A percentile compares a stretch with the other conserved stretches of the same genome.
Conservation (phyloP, 2,113 vertebrate genomes). For the Turdus rufiventris region DNA sequence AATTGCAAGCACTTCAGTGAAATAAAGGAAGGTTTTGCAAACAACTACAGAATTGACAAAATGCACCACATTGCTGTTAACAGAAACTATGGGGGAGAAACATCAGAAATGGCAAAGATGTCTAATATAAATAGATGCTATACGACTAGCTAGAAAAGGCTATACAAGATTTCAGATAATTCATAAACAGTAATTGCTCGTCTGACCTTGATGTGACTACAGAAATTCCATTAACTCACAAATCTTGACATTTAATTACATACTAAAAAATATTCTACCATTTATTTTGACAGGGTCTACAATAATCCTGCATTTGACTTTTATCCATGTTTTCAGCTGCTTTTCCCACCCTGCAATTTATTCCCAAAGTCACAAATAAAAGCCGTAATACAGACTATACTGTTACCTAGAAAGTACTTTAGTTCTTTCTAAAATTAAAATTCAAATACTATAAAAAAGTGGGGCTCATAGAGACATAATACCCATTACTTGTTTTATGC, state of each 20-base stretch:
- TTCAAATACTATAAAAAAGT: background rate
- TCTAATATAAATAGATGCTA: constrained; percentile 67
- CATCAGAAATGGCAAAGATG: constrained; percentile 70
- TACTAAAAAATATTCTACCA: constrained; percentile 68
- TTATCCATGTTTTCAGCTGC: constrained; percentile 55
- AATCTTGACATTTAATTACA: constrained; percentile 77
- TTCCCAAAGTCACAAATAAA: constrained; percentile 51
- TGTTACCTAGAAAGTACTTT: background rate
- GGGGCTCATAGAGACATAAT: background rate
- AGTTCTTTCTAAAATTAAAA: constrained; percentile 8
- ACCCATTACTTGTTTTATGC: background rate
- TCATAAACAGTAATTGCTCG: constrained; percentile 71
- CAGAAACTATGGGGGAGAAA: constrained; percentile 54
- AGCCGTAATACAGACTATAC: background rate
- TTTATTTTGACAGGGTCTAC: constrained; percentile 68
- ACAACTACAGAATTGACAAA: constrained; percentile 73
- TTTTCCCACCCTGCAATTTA: constrained; percentile 37
- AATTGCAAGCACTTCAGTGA: constrained; percentile 78
- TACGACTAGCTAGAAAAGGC: constrained; percentile 55
- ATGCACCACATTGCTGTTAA: constrained; percentile 63
- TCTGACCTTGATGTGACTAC: constrained; percentile 74
- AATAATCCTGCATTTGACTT: constrained; percentile 58
- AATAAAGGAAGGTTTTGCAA: constrained; percentile 76
- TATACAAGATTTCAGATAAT: constrained; percentile 74
- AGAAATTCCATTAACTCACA: constrained; percentile 78